These are phyloP conservation scores for Pentalonia nigronervosa DNA, from an alignment of 1,140 invertebrate species.

Conservation along the genomic window DNA sequence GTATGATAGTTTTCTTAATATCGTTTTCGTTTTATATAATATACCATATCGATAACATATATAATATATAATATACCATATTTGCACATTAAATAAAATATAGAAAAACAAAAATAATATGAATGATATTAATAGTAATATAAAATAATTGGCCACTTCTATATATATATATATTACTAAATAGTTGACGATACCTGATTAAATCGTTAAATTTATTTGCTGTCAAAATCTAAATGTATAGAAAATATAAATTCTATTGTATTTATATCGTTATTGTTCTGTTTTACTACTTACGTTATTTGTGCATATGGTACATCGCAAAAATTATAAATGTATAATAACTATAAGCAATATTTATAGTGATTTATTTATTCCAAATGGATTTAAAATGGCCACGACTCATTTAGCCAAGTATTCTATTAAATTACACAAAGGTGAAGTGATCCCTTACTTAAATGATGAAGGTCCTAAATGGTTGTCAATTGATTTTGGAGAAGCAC, in stretches of 20 bases:
- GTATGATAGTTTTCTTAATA: not conserved
- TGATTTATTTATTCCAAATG: constrained; percentile 34
- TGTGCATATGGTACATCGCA: not conserved
- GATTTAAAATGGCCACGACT: constrained; percentile 17
- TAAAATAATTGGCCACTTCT: no score
- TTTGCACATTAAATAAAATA: no score
- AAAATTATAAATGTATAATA: not conserved
- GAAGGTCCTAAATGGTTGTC: constrained; percentile 43
- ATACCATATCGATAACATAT: no score
- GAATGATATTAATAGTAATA: no score
- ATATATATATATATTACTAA: not conserved
- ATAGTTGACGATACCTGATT: not conserved
- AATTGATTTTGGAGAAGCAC: constrained; percentile 21
- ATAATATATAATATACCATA: no score
- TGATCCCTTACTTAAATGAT: not conserved
- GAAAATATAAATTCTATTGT: not conserved
- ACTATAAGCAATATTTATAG: not conserved
- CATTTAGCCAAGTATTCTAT: constrained; percentile 47
- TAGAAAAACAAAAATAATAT: no score
- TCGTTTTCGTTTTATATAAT: not conserved
- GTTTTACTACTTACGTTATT: not conserved
- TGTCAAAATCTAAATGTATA: no score
- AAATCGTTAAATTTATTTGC: not conserved
- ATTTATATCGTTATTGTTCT: not conserved
- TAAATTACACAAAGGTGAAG: constrained; percentile 26